phyloP scores from a whole-genome alignment of 2,797 vertebrate genomes.

The Dendrocincla tyrannina region DNA sequence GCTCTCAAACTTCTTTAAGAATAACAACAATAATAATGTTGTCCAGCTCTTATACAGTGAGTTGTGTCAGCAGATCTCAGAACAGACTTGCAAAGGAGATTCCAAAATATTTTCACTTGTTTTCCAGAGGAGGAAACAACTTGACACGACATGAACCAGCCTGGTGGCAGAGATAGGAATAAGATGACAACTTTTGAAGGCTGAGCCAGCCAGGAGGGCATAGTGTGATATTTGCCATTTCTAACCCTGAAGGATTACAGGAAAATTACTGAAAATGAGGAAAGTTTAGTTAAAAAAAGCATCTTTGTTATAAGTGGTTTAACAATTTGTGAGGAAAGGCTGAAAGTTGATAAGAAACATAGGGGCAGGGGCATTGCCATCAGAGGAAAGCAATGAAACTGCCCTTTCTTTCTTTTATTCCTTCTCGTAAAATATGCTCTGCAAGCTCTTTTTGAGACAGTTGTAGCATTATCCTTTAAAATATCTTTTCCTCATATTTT shows the following conservation, averaged over 20 bases:
- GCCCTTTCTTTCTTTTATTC: background rate
- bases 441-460: background rate
- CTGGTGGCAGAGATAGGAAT: constrained; percentile 23
- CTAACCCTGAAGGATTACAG: background rate
- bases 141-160: background rate
- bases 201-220: background rate
- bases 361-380: background rate
- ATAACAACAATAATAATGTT: background rate
- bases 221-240: background rate
- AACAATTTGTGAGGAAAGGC: background rate
- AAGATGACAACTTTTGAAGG: background rate
- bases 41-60: background rate
- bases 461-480: background rate
- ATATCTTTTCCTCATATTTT: background rate
- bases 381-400: background rate
- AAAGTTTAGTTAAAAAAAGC: background rate
- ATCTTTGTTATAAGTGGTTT: background rate
- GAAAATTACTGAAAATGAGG: background rate
- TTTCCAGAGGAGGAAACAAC: constrained; percentile 20
- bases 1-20: background rate
- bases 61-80: background rate
- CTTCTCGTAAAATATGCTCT: background rate
- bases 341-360: background rate
- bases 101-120: constrained; percentile 4
- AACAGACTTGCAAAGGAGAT: background rate